Evolutionary conservation across 1,140 invertebrate species (phyloP).

Genomic region (Drosophila asahinai): DNA sequence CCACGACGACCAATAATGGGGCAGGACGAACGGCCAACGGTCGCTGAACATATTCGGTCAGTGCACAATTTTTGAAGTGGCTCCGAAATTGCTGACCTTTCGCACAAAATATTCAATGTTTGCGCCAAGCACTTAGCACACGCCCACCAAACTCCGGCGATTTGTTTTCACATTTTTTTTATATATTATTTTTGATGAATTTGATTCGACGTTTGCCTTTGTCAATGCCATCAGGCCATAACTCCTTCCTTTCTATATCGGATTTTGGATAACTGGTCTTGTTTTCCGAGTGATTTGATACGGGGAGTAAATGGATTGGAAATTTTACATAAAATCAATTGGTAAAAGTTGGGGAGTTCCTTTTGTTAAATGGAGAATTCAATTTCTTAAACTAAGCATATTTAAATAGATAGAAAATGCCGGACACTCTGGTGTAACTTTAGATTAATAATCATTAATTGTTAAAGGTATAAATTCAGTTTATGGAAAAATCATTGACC

Average conservation of each 20-base stretch:
- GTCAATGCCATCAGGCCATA: too few relatives aligned
- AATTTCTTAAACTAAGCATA: too few relatives aligned
- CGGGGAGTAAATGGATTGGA: conserved; percentile 13
- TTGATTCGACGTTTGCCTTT: conserved; percentile 3
- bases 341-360: background rate
- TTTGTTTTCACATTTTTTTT: conserved; percentile 10
- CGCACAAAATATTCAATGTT: conserved; percentile 14
- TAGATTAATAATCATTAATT: too few relatives aligned
- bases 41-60: conserved; percentile 1
- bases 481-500: background rate
- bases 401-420: too few relatives aligned
- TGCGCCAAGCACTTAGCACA: conserved; percentile 9
- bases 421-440: too few relatives aligned
- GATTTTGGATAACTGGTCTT: conserved; percentile 1
- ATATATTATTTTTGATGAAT: conserved; percentile 5
- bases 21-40: background rate
- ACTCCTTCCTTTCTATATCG: background rate
- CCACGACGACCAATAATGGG: too few relatives aligned
- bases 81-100: background rate
- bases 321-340: conserved; percentile 8
- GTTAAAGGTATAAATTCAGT: too few relatives aligned
- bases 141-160: background rate
- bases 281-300: conserved; percentile 18
- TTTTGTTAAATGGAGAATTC: background rate
- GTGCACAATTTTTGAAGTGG: conserved; percentile 16